A percentile compares a stretch with the other conserved stretches of the same genome.
Evolutionary conservation across 1,140 invertebrate species (phyloP).

Genomic region (Onthophagus taurus): DNA sequence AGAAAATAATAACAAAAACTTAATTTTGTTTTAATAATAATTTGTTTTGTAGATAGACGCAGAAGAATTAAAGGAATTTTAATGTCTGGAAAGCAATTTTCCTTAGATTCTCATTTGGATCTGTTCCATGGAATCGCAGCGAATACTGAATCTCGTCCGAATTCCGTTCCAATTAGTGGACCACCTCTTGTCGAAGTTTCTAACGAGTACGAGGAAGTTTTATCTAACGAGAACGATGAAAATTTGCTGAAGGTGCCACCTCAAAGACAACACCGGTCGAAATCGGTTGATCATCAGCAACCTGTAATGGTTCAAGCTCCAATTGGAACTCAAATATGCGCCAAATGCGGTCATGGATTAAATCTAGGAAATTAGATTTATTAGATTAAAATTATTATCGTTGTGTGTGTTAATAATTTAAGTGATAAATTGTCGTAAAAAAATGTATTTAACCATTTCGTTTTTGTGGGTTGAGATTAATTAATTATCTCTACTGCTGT

Average conservation of each 20-base stretch:
- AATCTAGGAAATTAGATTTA: no score
- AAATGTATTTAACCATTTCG: no score
- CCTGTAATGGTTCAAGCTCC: conserved; percentile 18
- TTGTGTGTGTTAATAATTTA: no score
- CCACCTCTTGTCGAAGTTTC: conserved; percentile 48
- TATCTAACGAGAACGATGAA: neutral
- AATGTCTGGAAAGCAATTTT: conserved; percentile 83
- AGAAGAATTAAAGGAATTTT: conserved; percentile 76
- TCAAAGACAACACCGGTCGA: conserved; percentile 21
- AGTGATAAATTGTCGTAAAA: no score
- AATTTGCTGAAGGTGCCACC: conserved; percentile 19
- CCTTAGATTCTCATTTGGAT: conserved; percentile 83
- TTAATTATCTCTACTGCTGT: no score
- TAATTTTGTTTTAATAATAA: neutral
- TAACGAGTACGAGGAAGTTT: conserved; percentile 28
- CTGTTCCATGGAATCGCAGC: conserved; percentile 61
- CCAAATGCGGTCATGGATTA: conserved; percentile 30
- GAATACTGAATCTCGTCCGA: conserved; percentile 24
- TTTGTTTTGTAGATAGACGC: conserved; percentile 52
- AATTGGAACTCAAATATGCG: conserved; percentile 18
- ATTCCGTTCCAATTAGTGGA: conserved; percentile 36
- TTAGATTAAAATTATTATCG: no score
- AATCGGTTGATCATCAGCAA: conserved; percentile 30
- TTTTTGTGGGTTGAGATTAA: no score
- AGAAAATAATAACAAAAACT: conserved; percentile 21